Evolutionary conservation across 2,797 vertebrate species (phyloP), one percentile per base, ranked within the genome.

Genomic region (Danionella dracula): DNA sequence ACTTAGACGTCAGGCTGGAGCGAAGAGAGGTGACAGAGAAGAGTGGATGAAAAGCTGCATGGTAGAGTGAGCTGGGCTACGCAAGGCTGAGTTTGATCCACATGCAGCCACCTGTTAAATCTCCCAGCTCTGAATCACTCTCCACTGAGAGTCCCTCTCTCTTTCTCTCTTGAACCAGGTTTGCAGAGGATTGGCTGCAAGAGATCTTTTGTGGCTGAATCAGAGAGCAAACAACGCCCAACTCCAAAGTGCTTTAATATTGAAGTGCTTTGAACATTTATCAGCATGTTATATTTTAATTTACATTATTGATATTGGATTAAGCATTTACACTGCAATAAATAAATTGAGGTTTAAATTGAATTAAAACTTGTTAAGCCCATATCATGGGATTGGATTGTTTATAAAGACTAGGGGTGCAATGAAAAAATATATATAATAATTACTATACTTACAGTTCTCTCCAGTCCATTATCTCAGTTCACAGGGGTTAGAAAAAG

Each of bases 391-490:
- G 23, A 41, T 11, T 19, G 2, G 2, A 31, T 35, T n/a, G n/a
- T n/a, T n/a, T 1, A 9, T 21, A 17, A 12, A 10, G 19, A 15
- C 32, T 15, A 12, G 13, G 21, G 54, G 10, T 12, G 12, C 13
- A 11, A 15, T 2, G 15, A 17, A 16, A 45, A 21, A 15, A 8
- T 54, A 19, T 8, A 4, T 12, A 7, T 17, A 56, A 41, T 21
- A 56, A 56, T 13, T 41, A 38, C 19, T 21, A 61, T 82, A 87
- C 86, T 87, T 66, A 86, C 84, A 80, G 71, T 62, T 87, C 84
- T 74, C 76, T 81, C 81, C 81, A 79, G 15, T 87, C 86, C 84
- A 86, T 86, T 73, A 79, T 84, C 78, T 76, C 44, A n/a, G 58
- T 67, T 79, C 68, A 70, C 35, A 73, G 46, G 38, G 57, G 17